Percentiles rank a stretch among this genome's conserved stretches.
Conservation (phyloP, 1,140 invertebrate genomes). For the Drosophila burlai region DNA sequence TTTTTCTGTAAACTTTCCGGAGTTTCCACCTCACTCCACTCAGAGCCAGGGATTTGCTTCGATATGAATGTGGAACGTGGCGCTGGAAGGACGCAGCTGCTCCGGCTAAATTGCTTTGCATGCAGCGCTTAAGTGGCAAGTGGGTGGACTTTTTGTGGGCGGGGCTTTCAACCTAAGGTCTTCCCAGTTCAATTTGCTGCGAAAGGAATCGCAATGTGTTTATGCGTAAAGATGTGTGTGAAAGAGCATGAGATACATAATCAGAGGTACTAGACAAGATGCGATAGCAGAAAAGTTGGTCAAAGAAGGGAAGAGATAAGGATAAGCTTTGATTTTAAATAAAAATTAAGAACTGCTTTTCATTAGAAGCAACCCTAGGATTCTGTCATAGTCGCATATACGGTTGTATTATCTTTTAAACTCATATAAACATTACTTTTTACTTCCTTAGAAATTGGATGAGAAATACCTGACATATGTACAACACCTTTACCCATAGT, state of each 20-base stretch:
- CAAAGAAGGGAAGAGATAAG: background rate
- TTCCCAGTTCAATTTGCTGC: slow-evolving; percentile 75
- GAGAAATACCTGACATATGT: no score
- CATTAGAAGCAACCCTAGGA: no score
- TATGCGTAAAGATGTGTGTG: slow-evolving; percentile 77
- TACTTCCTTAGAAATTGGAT: no score
- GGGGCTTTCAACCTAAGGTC: slow-evolving; percentile 10
- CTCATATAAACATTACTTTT: background rate
- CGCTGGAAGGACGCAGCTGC: slow-evolving; percentile 61
- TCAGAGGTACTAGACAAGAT: background rate
- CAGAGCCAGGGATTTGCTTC: slow-evolving; percentile 44
- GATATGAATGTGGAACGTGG: slow-evolving; percentile 66
- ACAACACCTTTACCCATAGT: no score
- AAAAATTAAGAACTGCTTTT: no score
- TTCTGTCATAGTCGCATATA: background rate
- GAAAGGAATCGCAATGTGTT: slow-evolving; percentile 72
- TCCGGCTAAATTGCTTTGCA: slow-evolving; percentile 68
- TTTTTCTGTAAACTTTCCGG: slow-evolving; percentile 34
- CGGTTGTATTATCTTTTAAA: background rate
- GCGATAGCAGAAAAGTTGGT: background rate
- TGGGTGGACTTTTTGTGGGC: slow-evolving; percentile 11
- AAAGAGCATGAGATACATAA: slow-evolving; percentile 8
- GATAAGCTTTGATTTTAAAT: background rate
- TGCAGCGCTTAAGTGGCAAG: slow-evolving; percentile 61
- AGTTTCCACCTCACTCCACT: slow-evolving; percentile 26